Conservation (phyloP, 2,797 vertebrate species). For the Phalanger gymnotis region DNA sequence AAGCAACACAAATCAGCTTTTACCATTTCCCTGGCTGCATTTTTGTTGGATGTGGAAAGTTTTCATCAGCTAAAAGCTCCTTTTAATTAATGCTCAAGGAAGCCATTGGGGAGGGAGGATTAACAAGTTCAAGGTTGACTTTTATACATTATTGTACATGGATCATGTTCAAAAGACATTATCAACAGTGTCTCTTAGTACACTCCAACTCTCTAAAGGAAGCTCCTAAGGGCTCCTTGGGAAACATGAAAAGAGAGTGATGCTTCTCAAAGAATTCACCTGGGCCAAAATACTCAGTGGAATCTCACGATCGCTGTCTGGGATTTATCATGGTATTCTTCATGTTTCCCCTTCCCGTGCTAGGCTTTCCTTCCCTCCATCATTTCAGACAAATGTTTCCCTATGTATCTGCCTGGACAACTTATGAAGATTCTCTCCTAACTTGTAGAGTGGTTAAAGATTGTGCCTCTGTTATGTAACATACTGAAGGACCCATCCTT, state of each 20-base stretch:
- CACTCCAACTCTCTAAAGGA: not conserved
- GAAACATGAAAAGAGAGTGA: not conserved
- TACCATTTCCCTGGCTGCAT: not conserved
- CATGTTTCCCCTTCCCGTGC: too few species aligned
- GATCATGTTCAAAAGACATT: not conserved
- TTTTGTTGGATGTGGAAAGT: constrained; percentile 15
- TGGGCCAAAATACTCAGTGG: not conserved
- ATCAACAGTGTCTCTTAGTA: not conserved
- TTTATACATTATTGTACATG: constrained; percentile 1
- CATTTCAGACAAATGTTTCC: not conserved
- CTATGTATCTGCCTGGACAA: not conserved
- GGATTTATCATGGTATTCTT: not conserved
- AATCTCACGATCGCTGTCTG: too few species aligned
- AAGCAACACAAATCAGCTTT: not conserved
- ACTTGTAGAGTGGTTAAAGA: not conserved
- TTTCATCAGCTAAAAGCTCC: constrained; percentile 35
- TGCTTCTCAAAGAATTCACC: not conserved
- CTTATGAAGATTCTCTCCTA: not conserved
- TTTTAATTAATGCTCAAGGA: constrained; percentile 43
- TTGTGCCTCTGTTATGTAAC: not conserved
- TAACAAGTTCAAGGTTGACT: constrained; percentile 4
- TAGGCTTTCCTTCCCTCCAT: not conserved
- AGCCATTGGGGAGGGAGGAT: not conserved
- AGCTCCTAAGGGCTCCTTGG: not conserved
- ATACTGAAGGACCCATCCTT: not conserved